Evolutionary conservation across 2,113 vertebrate species (phyloP).

Genomic region (Nycticorax nycticorax): DNA sequence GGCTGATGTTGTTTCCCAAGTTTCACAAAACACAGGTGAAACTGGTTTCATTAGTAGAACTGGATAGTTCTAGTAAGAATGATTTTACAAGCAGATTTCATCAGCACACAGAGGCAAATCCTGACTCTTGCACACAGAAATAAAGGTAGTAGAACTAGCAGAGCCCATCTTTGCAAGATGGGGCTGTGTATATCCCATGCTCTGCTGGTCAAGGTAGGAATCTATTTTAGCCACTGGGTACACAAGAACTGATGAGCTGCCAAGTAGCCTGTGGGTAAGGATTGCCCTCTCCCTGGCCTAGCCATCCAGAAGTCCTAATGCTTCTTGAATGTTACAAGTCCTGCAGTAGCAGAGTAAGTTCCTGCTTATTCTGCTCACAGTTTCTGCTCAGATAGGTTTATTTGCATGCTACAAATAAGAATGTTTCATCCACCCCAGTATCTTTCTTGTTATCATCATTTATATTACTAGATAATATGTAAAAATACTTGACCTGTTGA

Average conservation of each 20-base stretch:
- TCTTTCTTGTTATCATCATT: not conserved
- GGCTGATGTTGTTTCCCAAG: not conserved
- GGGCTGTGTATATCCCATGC: not conserved
- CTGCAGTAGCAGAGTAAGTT: not conserved
- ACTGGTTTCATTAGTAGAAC: not conserved
- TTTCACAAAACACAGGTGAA: not conserved
- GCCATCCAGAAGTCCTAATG: not conserved
- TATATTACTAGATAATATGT: not conserved
- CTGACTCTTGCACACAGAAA: not conserved
- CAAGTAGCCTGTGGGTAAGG: not conserved
- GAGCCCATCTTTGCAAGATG: not conserved
- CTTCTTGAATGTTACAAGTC: not conserved
- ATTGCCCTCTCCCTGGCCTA: not conserved
- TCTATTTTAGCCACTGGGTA: not conserved
- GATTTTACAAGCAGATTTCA: not conserved
- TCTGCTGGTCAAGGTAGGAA: not conserved
- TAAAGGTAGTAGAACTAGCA: not conserved
- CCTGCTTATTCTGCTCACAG: not conserved
- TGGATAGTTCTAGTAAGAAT: not conserved
- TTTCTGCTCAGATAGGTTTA: not conserved
- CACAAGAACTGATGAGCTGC: not conserved
- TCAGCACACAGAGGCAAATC: not conserved
- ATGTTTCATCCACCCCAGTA: not conserved
- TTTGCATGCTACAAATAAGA: not conserved
- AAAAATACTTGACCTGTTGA: slow-evolving; percentile 5